Evolutionary conservation across 2,888 invertebrate species (phyloP), one percentile per base, ranked within the genome.

Genomic region (Chloroclystis v-ata): DNA sequence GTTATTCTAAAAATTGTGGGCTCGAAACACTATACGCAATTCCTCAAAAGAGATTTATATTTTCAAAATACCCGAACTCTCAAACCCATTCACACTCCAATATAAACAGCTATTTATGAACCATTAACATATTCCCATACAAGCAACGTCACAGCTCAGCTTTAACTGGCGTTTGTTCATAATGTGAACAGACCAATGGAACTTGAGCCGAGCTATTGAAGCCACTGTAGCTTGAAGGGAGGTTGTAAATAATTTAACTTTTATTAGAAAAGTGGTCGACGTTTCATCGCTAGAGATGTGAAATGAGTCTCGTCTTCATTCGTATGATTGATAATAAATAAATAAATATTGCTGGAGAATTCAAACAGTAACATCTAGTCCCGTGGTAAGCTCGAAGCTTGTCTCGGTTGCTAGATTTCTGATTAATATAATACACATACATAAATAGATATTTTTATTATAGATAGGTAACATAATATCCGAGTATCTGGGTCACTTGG

Each of bases 171-270:
- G 8, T 5, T n/a, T 1, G 4, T 8, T 33, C 25, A 14, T 13
- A 33, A 39, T 37, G 24, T 10, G 7, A 29, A 4, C 7, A 10
- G 8, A 1, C 46, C 38, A 39, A 16, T 10, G 12, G 10, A 38
- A 43, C 35, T 43, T 39, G 47, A 49, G 43, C 48, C 43, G n/a
- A 28, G 35, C 35, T 40, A 50, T 52, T 50, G 47, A 55, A 47
- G n/a, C n/a, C 33, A 32, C 47, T 10, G 45, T 41, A 43, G 43
- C 30, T 33, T 29, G 28, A 32, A 29, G 45, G 46, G 47, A 49
- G 51, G 48, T 49, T 53, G 49, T 51, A 52, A 50, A 50, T 56
- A 56, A 52, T 50, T 43, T 46, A 49, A 51, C 48, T 53, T 52
- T 54, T 52, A 52, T 57, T 52, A 49, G 45, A 52, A 54, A 52